A percentile compares a stretch with the other conserved stretches of the same genome.
Conservation (phyloP, 2,797 vertebrate genomes). For the Danionella dracula region DNA sequence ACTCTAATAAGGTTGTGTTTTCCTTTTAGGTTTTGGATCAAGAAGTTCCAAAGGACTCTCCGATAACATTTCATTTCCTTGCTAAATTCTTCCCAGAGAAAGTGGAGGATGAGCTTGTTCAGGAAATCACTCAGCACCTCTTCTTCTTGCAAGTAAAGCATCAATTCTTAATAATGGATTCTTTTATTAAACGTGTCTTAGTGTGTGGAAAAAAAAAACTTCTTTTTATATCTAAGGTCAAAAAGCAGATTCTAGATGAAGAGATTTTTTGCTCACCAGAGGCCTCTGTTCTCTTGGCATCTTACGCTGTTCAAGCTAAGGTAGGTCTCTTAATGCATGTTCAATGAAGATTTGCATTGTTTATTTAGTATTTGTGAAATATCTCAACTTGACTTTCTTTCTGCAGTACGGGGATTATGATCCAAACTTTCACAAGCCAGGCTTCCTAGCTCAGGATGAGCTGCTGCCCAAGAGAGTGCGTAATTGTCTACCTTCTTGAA, state of each 20-base stretch:
- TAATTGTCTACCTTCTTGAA: constrained; percentile 5
- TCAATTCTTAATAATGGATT: too few species aligned
- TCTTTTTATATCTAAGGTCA: constrained; percentile 68
- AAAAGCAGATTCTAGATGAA: constrained; percentile 92
- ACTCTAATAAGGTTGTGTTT: neutral
- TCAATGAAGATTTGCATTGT: neutral
- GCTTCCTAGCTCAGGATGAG: constrained; percentile 86
- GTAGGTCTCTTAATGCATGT: constrained; percentile 52
- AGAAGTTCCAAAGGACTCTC: constrained; percentile 91
- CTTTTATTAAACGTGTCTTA: too few species aligned
- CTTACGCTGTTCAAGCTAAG: constrained; percentile 92
- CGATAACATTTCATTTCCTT: constrained; percentile 86
- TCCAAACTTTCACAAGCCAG: constrained; percentile 85
- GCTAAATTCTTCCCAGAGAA: constrained; percentile 95
- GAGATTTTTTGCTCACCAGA: constrained; percentile 93
- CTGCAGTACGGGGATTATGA: constrained; percentile 87
- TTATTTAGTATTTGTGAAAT: neutral
- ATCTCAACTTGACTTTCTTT: neutral
- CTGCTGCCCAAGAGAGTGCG: constrained; percentile 86
- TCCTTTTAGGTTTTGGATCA: constrained; percentile 83
- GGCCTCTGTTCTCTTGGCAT: constrained; percentile 87
- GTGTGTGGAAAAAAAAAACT: neutral
- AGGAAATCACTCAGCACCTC: constrained; percentile 93
- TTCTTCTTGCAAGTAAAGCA: constrained; percentile 97
- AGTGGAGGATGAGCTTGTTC: constrained; percentile 88